Conservation (phyloP, 2,888 invertebrate genomes). For the Agrotis exclamationis region DNA sequence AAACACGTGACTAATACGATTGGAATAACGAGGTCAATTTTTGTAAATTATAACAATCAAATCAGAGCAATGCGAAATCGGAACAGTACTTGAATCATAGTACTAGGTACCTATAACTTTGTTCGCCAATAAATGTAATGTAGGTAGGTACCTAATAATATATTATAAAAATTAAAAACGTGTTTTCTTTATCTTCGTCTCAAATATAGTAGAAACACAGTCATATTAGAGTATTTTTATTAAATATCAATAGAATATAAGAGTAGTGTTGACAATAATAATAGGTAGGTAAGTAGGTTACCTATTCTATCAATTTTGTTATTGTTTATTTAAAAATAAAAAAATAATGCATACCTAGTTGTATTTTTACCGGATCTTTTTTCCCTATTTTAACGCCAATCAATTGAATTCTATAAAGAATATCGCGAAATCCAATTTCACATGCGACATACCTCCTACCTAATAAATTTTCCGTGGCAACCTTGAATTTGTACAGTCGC, state of each 20-base stretch:
- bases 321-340: background rate
- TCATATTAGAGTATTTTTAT: too few relatives aligned
- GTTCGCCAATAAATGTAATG: background rate
- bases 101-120: conserved; percentile 16
- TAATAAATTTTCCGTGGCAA: conserved; percentile 79
- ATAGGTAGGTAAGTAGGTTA: background rate
- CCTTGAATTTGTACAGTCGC: conserved; percentile 74
- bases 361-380: background rate
- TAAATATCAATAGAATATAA: too few relatives aligned
- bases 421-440: conserved; percentile 41
- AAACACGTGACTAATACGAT: conserved; percentile 49
- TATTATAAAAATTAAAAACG: too few relatives aligned
- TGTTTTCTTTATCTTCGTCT: background rate
- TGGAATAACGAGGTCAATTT: conserved; percentile 51
- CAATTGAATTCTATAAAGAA: conserved; percentile 19
- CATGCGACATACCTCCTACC: conserved; percentile 23
- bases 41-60: conserved; percentile 41
- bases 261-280: too few relatives aligned
- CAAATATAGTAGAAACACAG: too few relatives aligned
- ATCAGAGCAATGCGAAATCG: conserved; percentile 33
- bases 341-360: too few relatives aligned
- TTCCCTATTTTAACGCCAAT: conserved; percentile 8
- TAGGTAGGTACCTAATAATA: too few relatives aligned
- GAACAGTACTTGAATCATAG: conserved; percentile 34
- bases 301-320: too few relatives aligned